Percentiles rank a stretch among this genome's conserved stretches.
phyloP scores from a whole-genome alignment of 30 jellyfish, hydroid and myxozoan genomes.

The Cassiopea xamachana region DNA sequence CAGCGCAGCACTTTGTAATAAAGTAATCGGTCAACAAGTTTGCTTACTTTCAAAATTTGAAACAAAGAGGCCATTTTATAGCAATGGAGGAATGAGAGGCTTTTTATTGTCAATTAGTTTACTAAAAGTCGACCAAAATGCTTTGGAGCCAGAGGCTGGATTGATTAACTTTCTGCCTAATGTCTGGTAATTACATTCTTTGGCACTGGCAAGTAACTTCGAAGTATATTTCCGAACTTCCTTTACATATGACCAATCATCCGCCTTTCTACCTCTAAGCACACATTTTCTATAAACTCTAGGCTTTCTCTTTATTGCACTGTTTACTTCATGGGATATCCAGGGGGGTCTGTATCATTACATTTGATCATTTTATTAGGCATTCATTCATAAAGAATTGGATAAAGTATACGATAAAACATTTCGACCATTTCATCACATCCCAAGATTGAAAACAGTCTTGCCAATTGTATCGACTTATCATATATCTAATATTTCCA shows the following conservation, averaged over 20 bases:
- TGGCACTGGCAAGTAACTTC: slow-evolving; percentile 1
- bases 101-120: slow-evolving; percentile 23
- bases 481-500: not conserved
- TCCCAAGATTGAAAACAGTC: not conserved
- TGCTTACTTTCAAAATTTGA: slow-evolving; percentile 37
- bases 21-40: slow-evolving; percentile 18
- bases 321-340: slow-evolving; percentile 1
- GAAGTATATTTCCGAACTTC: not conserved
- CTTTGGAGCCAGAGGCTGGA: slow-evolving; percentile 5
- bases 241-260: slow-evolving; percentile 19
- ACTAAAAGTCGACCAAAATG: slow-evolving; percentile 34
- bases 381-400: not conserved
- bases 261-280: slow-evolving; percentile 23
- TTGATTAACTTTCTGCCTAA: slow-evolving; percentile 42
- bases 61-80: slow-evolving; percentile 39
- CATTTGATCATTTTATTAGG: slow-evolving; percentile 7
- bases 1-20: slow-evolving; percentile 39
- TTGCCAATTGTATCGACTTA: slow-evolving; percentile 7
- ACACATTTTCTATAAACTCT: not conserved
- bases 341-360: slow-evolving; percentile 12
- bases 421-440: slow-evolving; percentile 2
- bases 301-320: slow-evolving; percentile 12
- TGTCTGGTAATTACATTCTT: not conserved
- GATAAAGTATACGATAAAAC: not conserved
- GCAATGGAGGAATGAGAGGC: slow-evolving; percentile 40